Conservation (phyloP, 2,113 vertebrate genomes). For the Todiramphus chloris region DNA sequence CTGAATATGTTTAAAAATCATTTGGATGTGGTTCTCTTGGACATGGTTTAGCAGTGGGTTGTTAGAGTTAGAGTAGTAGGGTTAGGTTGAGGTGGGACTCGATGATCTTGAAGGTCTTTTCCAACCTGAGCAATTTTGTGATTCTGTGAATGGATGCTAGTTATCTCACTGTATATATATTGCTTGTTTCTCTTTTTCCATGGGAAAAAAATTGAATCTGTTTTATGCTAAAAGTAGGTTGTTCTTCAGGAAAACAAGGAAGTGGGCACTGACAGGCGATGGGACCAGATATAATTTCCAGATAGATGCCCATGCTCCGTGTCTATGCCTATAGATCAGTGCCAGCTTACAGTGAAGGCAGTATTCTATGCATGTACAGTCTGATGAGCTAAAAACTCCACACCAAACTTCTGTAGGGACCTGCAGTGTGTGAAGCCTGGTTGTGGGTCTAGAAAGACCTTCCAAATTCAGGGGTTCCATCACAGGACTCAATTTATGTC, state of each 20-base stretch:
- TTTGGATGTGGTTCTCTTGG: no score
- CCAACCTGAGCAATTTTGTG: no score
- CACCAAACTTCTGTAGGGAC: not conserved
- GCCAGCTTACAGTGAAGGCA: not conserved
- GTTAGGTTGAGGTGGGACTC: no score
- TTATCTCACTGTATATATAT: not conserved
- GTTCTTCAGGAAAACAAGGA: not conserved
- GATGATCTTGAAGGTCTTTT: no score
- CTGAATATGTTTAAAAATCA: no score
- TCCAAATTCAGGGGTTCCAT: not conserved
- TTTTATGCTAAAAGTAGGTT: not conserved
- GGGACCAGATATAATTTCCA: not conserved
- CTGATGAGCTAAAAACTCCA: not conserved
- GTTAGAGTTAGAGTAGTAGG: no score
- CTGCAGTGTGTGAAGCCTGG: not conserved
- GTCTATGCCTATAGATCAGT: not conserved
- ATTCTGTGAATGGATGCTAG: not conserved
- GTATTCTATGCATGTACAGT: not conserved
- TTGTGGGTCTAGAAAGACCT: not conserved
- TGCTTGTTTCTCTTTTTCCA: not conserved
- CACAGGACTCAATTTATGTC: not conserved
- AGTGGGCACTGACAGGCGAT: not conserved
- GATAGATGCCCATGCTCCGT: not conserved
- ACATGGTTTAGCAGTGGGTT: no score
- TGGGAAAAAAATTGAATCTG: not conserved